phyloP scores from a whole-genome alignment of 2,113 vertebrate species.

The Ceyx melanurus region DNA sequence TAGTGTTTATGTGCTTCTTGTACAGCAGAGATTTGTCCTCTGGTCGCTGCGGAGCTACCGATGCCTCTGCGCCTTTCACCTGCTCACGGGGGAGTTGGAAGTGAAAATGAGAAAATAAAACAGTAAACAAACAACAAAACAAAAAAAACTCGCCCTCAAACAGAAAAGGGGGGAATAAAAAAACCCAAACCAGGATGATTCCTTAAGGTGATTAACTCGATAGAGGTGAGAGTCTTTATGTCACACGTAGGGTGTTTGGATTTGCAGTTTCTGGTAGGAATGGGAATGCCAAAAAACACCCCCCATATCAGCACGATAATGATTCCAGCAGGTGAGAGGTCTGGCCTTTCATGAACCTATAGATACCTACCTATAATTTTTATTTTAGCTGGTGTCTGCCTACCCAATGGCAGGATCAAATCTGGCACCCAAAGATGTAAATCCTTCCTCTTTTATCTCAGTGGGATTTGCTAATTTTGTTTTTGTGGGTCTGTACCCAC shows the following conservation, averaged over 20 bases:
- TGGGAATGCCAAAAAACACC: slow-evolving; percentile 38
- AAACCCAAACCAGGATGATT: too few relatives aligned
- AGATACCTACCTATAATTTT: slow-evolving; percentile 12
- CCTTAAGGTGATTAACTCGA: too few relatives aligned
- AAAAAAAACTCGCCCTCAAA: too few relatives aligned
- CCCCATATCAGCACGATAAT: slow-evolving; percentile 37
- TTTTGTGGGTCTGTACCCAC: background rate
- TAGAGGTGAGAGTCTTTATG: slow-evolving; percentile 6
- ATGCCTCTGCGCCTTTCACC: background rate
- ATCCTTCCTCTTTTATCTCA: background rate
- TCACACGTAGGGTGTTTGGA: background rate
- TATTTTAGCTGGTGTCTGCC: background rate
- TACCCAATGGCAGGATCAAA: background rate
- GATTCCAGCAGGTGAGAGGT: slow-evolving; percentile 51
- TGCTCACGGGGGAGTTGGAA: slow-evolving; percentile 34
- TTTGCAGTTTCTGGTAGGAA: slow-evolving; percentile 32
- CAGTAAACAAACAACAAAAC: background rate
- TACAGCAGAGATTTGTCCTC: background rate
- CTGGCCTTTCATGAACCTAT: slow-evolving; percentile 17
- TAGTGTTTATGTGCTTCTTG: slow-evolving; percentile 33
- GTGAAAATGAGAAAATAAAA: background rate
- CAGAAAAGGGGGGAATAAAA: too few relatives aligned
- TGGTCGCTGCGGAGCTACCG: background rate
- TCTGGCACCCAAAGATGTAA: background rate
- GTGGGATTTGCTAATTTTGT: background rate